Evolutionary conservation across 37 sponge, comb jelly and placozoan species (phyloP).

Genomic region (Hexactinellida sp.): DNA sequence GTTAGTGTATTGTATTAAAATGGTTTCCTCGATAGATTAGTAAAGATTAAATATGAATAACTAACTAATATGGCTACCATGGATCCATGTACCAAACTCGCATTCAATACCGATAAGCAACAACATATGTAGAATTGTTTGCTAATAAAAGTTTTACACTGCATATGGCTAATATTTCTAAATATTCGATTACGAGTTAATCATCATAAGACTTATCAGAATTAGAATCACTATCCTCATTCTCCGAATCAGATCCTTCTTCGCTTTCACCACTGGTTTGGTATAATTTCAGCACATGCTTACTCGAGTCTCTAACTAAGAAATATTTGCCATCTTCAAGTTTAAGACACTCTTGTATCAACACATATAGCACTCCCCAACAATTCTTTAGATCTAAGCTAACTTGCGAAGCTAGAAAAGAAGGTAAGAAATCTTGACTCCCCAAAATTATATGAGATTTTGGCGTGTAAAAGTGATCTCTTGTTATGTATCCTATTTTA

Average conservation of each 20-base stretch:
- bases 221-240: neutral
- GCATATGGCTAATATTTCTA: too few relatives aligned
- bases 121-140: too few relatives aligned
- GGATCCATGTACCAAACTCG: too few relatives aligned
- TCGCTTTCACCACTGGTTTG: constrained; percentile 9
- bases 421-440: constrained; percentile 74
- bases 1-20: too few relatives aligned
- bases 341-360: constrained; percentile 62
- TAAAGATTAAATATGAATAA: too few relatives aligned
- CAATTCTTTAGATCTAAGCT: constrained; percentile 77
- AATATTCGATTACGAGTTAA: too few relatives aligned
- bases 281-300: neutral
- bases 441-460: constrained; percentile 73
- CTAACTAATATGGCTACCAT: too few relatives aligned
- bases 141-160: too few relatives aligned
- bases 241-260: neutral
- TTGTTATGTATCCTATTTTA: constrained; percentile 95
- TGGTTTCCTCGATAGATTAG: too few relatives aligned
- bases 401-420: constrained; percentile 79
- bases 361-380: constrained; percentile 83
- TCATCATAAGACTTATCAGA: neutral
- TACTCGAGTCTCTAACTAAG: neutral
- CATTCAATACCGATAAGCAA: too few relatives aligned
- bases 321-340: constrained; percentile 11
- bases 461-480: constrained; percentile 44